phyloP scores from a whole-genome alignment of 2,113 vertebrate species.

The Prolemur simus region DNA sequence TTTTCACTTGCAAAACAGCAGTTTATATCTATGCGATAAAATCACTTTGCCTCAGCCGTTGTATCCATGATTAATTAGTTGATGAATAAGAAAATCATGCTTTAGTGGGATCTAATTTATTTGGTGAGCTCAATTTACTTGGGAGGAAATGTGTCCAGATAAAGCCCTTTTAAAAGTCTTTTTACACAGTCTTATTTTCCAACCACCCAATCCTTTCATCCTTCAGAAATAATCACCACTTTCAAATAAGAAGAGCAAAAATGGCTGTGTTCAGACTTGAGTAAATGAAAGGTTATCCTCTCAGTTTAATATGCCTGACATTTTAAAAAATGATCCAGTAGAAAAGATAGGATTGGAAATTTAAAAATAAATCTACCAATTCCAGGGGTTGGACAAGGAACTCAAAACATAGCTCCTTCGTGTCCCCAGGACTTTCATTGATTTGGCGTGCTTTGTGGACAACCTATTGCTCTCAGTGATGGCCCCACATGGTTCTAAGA shows the following conservation, averaged over 20 bases:
- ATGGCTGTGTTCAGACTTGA: background rate
- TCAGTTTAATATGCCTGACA: background rate
- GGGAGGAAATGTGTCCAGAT: background rate
- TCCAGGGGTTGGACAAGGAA: background rate
- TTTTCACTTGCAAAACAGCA: background rate
- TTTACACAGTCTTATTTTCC: background rate
- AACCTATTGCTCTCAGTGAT: background rate
- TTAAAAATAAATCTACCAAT: background rate
- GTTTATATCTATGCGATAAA: background rate
- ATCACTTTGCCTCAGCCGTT: background rate
- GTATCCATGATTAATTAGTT: conserved; percentile 9
- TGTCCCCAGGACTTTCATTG: background rate
- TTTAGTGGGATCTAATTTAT: conserved; percentile 21
- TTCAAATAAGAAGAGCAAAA: conserved; percentile 18
- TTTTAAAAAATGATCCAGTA: conserved; percentile 11
- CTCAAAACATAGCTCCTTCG: background rate
- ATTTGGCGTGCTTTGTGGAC: background rate
- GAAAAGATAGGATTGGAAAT: background rate
- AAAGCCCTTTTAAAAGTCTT: background rate
- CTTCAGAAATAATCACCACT: background rate
- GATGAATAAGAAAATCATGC: background rate
- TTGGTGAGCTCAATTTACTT: background rate
- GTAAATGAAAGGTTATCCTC: conserved; percentile 9
- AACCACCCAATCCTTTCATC: background rate
- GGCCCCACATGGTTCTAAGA: background rate